Evolutionary conservation across 2,113 vertebrate genomes (phyloP).

Genomic region (Sciurus niger): DNA sequence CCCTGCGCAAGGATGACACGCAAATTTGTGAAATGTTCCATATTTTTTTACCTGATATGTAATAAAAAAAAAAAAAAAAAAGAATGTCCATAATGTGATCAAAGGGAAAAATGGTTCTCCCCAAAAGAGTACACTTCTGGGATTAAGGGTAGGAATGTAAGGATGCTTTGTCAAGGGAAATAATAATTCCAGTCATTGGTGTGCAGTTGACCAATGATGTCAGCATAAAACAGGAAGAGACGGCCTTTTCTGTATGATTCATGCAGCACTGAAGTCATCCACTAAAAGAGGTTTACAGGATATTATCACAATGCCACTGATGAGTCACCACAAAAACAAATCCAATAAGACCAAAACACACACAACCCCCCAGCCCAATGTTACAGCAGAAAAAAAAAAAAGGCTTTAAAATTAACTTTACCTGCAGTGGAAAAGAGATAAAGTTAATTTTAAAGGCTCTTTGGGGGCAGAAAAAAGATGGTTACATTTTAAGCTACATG

Average conservation of each 20-base stretch:
- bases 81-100: not conserved
- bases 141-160: not conserved
- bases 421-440: not conserved
- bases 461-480: not conserved
- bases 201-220: not conserved
- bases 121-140: not conserved
- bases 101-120: not conserved
- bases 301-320: constrained; percentile 13
- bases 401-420: not conserved
- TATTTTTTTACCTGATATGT: too few species aligned
- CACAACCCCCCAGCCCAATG: not conserved
- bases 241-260: not conserved
- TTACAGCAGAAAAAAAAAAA: not conserved
- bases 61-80: too few species aligned
- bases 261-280: not conserved
- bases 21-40: too few species aligned
- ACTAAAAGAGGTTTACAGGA: not conserved
- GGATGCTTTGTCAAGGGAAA: not conserved
- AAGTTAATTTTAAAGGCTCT: not conserved
- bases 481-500: not conserved
- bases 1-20: too few species aligned
- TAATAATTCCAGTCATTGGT: not conserved
- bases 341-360: not conserved
- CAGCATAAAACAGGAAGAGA: not conserved
- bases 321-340: constrained; percentile 60